Base-by-base conservation (phyloP, 2,113 vertebrate genomes). In the Hystrix cristata region DNA sequence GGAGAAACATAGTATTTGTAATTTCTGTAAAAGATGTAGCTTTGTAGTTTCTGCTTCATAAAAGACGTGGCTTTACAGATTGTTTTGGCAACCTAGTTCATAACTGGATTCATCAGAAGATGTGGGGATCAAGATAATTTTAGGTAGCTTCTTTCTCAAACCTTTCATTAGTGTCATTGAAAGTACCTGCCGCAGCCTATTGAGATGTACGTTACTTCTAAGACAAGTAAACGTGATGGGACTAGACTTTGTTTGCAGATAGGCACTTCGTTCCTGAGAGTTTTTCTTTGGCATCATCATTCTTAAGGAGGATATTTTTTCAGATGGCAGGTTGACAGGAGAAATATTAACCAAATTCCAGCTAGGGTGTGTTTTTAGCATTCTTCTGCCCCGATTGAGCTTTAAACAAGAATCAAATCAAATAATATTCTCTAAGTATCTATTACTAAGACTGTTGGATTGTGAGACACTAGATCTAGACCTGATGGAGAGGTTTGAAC, bases 331-430 rank as follows among this genome's bases (percentile, higher is more conserved):
- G 34, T 51, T 79, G n/a, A 51, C 65, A 76, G 31, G 64, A 88
- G 19, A 46, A 91, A 67, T 43, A 46, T 85, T 93, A 64, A 91
- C 34, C n/a, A 64, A 51, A 85, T 89, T 91, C 78, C 46, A 57
- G 46, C 43, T 85, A 12, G 27, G 11, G 25, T 13, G 23, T 81
- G 43, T 92, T 55, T 95, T 76, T 51, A 60, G 55, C 31, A 64
- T 91, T 80, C 48, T 80, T 79, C 62, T 84, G 69, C 48, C 60
- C 25, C 71, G 3, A 14, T 25, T 79, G 53, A 82, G 59, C 64
- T 93, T 83, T 95, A 88, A 81, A 64, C 13, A 91, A 76, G 51
- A 95, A 80, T 93, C 48, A 71, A 79, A 90, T 87, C 31, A 88
- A 78, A 71, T 55, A 72, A 38, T 88, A 72, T 62, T 81, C 62